These are phyloP conservation scores for Formica exsecta DNA, from an alignment of 1,140 invertebrate species.

Conservation along the genomic window DNA sequence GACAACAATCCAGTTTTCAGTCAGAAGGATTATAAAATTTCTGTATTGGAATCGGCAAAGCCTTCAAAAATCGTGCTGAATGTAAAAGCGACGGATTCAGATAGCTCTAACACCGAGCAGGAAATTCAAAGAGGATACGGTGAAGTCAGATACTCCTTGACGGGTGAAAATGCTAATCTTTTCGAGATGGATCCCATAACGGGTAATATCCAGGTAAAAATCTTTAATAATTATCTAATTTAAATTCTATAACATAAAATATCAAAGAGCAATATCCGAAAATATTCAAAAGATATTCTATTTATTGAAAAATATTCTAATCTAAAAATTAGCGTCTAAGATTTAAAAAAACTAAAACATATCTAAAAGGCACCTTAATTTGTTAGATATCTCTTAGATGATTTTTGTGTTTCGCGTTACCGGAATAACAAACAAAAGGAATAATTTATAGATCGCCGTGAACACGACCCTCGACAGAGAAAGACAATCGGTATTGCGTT, in stretches of 20 bases:
- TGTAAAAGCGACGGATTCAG: constrained; percentile 91
- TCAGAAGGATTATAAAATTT: constrained; percentile 90
- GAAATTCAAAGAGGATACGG: constrained; percentile 90
- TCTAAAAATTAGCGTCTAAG: neutral
- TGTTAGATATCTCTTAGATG: neutral
- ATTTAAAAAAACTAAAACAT: neutral
- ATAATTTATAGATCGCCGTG: constrained; percentile 87
- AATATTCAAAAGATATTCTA: neutral
- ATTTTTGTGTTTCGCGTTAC: neutral
- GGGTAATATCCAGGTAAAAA: constrained; percentile 88
- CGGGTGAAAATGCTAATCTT: constrained; percentile 90
- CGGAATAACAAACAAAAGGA: neutral
- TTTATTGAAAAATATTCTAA: neutral
- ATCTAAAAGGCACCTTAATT: neutral
- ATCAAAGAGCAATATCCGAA: neutral
- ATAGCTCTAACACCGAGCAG: constrained; percentile 88
- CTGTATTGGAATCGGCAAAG: constrained; percentile 90
- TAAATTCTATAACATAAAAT: constrained; percentile 15
- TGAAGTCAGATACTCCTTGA: constrained; percentile 89
- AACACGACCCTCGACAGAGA: constrained; percentile 92
- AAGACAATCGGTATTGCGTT: constrained; percentile 89
- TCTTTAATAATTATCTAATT: constrained; percentile 26
- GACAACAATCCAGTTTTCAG: constrained; percentile 93
- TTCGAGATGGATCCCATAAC: constrained; percentile 90
- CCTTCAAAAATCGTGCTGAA: constrained; percentile 90